Base-by-base conservation (phyloP, 1,140 invertebrate genomes). In the Nebria ingens region DNA sequence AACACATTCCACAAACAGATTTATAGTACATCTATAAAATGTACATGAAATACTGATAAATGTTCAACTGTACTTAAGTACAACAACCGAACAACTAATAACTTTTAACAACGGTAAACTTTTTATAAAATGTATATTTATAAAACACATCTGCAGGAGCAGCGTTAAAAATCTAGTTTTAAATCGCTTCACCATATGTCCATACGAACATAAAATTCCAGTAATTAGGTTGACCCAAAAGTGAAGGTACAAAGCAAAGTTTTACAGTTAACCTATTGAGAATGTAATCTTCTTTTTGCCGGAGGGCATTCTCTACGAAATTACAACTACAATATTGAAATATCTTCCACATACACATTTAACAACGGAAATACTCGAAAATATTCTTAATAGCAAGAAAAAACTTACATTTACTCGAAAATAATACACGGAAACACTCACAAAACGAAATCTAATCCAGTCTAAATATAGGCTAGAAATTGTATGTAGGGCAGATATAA, bases 361-460 rank as follows among this genome's bases (percentile, higher is more conserved):
- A n/a, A n/a, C n/a, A n/a, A n/a, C n/a, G n/a, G n/a, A n/a, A n/a
- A n/a, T n/a, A n/a, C n/a, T n/a, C n/a, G n/a, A n/a, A n/a, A n/a
- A n/a, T n/a, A n/a, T n/a, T n/a, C n/a, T n/a, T n/a, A n/a, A n/a
- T n/a, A n/a, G n/a, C n/a, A n/a, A 52, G 29, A 57, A 51, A 56
- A 42, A 50, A 56, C 59, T 55, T 54, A 54, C 12, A 52, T 56
- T 58, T 38, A 40, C 45, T 49, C 53, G 21, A 38, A 25, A 53
- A 45, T 34, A 9, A 12, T 45, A 11, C 40, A 45, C 40, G 40
- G 17, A 45, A 45, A 9, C n/a, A 34, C n/a, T 34, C 25, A 34
- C 25, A 34, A 6, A n/a, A n/a, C n/a, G n/a, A 6, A 34, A 6
- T 9, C 25, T 9, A 6, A 34, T n/a, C 25, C 6, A 34, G 6